These are phyloP conservation scores for Temnothorax rugatulus DNA, from an alignment of 2,888 invertebrate genomes.

Conservation along the genomic window DNA sequence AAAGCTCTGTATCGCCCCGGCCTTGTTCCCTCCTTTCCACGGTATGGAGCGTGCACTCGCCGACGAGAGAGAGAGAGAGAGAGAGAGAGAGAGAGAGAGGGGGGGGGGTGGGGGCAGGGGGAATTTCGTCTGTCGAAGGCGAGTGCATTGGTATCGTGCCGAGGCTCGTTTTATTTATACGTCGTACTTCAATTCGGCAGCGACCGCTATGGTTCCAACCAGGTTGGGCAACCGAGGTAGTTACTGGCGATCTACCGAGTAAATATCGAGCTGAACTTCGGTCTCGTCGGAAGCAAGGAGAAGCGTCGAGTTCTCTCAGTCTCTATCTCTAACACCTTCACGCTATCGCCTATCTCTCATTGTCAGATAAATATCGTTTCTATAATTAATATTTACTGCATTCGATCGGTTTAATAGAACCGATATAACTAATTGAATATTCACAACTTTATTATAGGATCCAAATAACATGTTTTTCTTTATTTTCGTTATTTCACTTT, in stretches of 20 bases:
- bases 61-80: constrained; percentile 36
- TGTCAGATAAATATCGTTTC: constrained; percentile 20
- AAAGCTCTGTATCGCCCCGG: constrained; percentile 81
- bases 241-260: constrained; percentile 63
- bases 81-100: background rate
- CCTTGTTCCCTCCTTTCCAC: constrained; percentile 69
- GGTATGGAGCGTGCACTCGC: constrained; percentile 73
- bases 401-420: background rate
- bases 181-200: constrained; percentile 73
- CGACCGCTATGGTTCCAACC: constrained; percentile 56
- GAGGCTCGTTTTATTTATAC: constrained; percentile 76
- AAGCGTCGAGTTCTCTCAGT: background rate
- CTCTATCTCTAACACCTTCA: background rate
- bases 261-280: constrained; percentile 72
- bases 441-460: background rate
- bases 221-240: constrained; percentile 57
- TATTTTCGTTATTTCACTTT: background rate
- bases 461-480: background rate
- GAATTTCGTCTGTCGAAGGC: constrained; percentile 48
- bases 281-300: constrained; percentile 4
- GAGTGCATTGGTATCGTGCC: constrained; percentile 52
- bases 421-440: background rate
- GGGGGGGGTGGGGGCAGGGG: constrained; percentile 16
- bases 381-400: background rate
- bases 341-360: background rate